Base-by-base conservation (phyloP, 1,140 invertebrate genomes). In the Philaenus spumarius region DNA sequence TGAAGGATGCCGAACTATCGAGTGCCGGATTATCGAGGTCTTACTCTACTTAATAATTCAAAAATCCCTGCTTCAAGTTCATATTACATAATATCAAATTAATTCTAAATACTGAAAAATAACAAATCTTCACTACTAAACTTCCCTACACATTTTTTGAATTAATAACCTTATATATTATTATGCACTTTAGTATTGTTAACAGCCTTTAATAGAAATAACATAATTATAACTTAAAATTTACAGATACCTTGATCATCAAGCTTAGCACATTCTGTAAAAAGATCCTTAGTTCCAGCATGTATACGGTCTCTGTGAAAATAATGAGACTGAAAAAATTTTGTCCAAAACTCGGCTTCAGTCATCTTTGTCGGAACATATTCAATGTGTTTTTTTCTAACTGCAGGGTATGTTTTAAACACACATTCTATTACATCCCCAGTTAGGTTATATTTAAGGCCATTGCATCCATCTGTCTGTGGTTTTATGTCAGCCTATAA, bases 281-380 rank as follows among this genome's bases (percentile, higher is more conserved):
- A 98, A 40, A 98, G 77, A 76, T 98, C 92, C 75, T 93, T 95
- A 72, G 62, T 62, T 23, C 84, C 90, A 34, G 89, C 80, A 62
- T 87, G 85, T 24, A 93, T 89, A 51, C 95, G 83, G 78, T 99
- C 97, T 61, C 94, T 83, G 78, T 99, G 95, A 82, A 98, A 99
- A 78, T 99, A 99, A 79, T 99, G 96, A 17, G 95, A 98, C 71
- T 99, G 96, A 77, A 99, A 99, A 76, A 99, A 99, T 67, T 96
- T 92, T 11, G 93, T 96, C 97, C 97, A 99, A 78, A 99, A 99
- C 69, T 98, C 94, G 1, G 89, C 81, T 75, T 99, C 97, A 0
- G 87, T 84, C 82, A 99, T 84, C 78, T 95, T 93, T 62, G 88
- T 81, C 45, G 97, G 97, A 35, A 99, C 97, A 77, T 94, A 88